A percentile compares a stretch with the other conserved stretches of the same genome.
Conservation (phyloP, 2,888 invertebrate genomes). For the Synanthedon tipuliformis region DNA sequence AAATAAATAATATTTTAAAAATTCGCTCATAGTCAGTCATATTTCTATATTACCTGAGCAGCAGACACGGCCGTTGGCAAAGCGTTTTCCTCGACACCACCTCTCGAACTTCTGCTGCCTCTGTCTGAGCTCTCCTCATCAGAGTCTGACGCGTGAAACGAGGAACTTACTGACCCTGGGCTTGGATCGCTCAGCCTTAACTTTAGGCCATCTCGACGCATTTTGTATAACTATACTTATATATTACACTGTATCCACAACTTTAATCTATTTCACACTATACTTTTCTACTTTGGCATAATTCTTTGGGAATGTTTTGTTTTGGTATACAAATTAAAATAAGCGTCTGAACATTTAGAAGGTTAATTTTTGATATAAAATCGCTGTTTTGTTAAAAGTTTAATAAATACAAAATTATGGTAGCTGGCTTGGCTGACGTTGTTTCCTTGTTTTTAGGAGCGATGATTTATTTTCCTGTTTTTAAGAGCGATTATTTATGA, state of each 20-base stretch:
- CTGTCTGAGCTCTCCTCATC: constrained; percentile 52
- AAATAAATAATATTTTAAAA: constrained; percentile 2
- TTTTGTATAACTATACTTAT: constrained; percentile 15
- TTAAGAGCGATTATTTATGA: no score
- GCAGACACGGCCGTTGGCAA: constrained; percentile 33
- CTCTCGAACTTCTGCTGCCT: constrained; percentile 30
- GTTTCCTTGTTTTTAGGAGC: no score
- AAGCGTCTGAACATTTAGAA: no score
- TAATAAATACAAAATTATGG: no score
- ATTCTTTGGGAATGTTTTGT: constrained; percentile 7
- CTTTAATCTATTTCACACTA: constrained; percentile 18
- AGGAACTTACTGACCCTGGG: constrained; percentile 36
- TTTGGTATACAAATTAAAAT: no score
- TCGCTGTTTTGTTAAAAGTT: no score
- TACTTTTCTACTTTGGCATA: constrained; percentile 14
- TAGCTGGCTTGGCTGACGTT: no score
- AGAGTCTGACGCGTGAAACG: constrained; percentile 53
- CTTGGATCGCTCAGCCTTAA: constrained; percentile 59
- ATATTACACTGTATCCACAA: constrained; percentile 6
- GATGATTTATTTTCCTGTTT: no score
- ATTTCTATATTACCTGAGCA: constrained; percentile 31
- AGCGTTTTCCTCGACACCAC: constrained; percentile 28
- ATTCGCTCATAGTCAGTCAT: no score
- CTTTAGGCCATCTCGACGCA: constrained; percentile 59
- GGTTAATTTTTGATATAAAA: no score